phyloP scores from a whole-genome alignment of 2,888 invertebrate species.

The Aradus depressus region DNA sequence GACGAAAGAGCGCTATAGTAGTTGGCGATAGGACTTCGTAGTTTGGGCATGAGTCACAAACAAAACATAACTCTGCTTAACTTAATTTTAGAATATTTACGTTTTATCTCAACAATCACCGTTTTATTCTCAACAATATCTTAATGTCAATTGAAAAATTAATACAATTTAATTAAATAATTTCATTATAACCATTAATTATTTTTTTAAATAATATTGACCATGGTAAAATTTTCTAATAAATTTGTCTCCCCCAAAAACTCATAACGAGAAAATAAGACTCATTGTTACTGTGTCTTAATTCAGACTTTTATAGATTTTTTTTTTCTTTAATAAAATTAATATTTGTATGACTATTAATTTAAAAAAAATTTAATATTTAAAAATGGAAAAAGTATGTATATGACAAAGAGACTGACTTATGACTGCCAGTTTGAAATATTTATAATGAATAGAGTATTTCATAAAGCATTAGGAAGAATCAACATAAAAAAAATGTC shows the following conservation, averaged over 20 bases:
- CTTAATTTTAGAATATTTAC: too few relatives aligned
- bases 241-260: constrained; percentile 4
- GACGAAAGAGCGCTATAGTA: too few relatives aligned
- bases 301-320: constrained; percentile 15
- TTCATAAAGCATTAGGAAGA: constrained; percentile 2
- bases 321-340: neutral
- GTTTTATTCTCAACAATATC: too few relatives aligned
- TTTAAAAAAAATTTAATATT: constrained; percentile 6
- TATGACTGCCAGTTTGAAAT: constrained; percentile 22
- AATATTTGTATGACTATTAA: constrained; percentile 3
- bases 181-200: neutral
- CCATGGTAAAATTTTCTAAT: too few relatives aligned
- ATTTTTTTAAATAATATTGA: too few relatives aligned
- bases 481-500: constrained; percentile 9
- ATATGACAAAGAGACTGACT: constrained; percentile 22
- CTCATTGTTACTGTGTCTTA: constrained; percentile 20
- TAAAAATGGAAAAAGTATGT: constrained; percentile 1
- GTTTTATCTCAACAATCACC: too few relatives aligned
- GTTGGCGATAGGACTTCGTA: too few relatives aligned
- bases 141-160: neutral
- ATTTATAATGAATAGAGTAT: constrained; percentile 7
- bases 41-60: too few relatives aligned
- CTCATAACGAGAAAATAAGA: constrained; percentile 16
- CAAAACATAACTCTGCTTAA: too few relatives aligned
- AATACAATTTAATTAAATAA: neutral